phyloP scores from a whole-genome alignment of 2,113 vertebrate species.

The Phylloscopus trochiloides region DNA sequence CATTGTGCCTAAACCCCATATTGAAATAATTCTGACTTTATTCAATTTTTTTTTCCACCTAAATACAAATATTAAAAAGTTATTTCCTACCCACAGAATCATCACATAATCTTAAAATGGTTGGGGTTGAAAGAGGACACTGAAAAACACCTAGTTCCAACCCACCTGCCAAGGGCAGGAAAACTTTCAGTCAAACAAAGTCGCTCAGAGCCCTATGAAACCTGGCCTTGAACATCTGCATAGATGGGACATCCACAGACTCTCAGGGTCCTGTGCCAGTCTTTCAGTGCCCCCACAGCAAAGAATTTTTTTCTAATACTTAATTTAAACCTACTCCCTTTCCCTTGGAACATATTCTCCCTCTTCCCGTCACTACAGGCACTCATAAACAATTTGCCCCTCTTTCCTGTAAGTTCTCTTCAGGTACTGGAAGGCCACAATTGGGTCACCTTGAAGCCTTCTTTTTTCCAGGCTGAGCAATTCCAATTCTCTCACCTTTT shows the following conservation, averaged over 20 bases:
- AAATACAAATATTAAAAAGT: neutral
- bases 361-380: neutral
- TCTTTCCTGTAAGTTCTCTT: neutral
- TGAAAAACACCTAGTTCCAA: neutral
- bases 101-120: neutral
- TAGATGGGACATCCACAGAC: no score
- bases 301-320: neutral
- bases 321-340: neutral
- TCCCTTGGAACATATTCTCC: neutral
- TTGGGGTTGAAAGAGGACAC: neutral
- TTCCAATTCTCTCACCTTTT: neutral
- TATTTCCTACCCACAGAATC: neutral
- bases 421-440: neutral
- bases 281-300: neutral
- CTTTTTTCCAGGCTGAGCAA: neutral
- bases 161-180: fast-evolving
- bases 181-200: neutral
- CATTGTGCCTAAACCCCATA: neutral
- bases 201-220: neutral
- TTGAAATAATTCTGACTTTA: neutral
- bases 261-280: neutral
- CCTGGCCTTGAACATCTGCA: neutral
- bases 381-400: neutral
- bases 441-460: neutral
- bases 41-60: neutral